phyloP scores from a whole-genome alignment of 2,797 vertebrate genomes.

The Chloroceryle inda region DNA sequence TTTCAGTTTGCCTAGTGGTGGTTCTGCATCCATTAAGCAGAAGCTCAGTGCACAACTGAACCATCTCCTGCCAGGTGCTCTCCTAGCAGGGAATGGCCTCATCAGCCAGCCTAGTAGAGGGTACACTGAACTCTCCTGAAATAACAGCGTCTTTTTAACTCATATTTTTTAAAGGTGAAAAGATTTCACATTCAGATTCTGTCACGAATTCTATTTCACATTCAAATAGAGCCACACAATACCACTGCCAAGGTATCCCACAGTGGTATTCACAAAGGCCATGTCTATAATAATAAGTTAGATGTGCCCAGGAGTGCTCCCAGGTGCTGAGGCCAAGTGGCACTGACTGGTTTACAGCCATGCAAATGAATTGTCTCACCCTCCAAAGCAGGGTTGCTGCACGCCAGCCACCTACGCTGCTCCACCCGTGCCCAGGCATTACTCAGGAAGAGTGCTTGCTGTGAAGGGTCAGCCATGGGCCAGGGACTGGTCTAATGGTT shows the following conservation, averaged over 20 bases:
- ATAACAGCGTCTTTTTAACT: not conserved
- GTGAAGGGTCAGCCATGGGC: accelerated
- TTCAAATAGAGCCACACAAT: not conserved
- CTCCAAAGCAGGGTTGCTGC: not conserved
- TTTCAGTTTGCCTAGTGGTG: not conserved
- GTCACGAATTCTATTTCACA: not conserved
- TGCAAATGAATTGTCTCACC: not conserved
- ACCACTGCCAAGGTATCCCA: not conserved
- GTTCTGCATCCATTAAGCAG: not conserved
- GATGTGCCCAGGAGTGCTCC: not conserved
- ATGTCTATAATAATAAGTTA: not conserved
- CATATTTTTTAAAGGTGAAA: not conserved
- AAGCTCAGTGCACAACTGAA: not conserved
- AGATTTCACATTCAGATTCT: not conserved
- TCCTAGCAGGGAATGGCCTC: not conserved
- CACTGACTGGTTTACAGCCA: not conserved
- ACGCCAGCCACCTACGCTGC: not conserved
- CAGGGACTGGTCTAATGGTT: not conserved
- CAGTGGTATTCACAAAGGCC: not conserved
- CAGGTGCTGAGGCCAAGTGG: constrained; percentile 29
- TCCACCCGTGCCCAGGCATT: accelerated
- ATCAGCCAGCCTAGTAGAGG: not conserved
- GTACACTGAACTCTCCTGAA: not conserved
- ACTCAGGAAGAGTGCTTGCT: not conserved
- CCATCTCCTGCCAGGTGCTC: constrained; percentile 29